Conservation (phyloP, 2,113 vertebrate species). For the Urocolius indicus region DNA sequence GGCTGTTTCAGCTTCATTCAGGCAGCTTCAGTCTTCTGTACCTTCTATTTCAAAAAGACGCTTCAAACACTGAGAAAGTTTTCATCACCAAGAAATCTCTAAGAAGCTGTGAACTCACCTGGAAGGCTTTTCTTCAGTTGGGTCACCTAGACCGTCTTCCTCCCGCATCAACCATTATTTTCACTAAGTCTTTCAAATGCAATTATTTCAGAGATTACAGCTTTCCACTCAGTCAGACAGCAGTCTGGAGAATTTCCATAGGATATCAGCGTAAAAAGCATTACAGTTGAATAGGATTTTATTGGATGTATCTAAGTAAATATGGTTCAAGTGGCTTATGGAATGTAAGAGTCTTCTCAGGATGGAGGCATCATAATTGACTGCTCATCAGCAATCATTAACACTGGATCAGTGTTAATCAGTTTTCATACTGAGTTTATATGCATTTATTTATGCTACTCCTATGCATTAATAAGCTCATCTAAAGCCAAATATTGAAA, state of each 20-base stretch:
- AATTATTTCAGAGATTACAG: not conserved
- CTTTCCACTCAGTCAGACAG: not conserved
- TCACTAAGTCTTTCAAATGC: not conserved
- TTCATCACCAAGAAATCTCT: not conserved
- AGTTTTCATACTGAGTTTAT: not conserved
- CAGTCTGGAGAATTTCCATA: slow-evolving; percentile 1
- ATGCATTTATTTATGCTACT: not conserved
- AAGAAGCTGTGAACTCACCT: slow-evolving; percentile 13
- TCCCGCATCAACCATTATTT: not conserved
- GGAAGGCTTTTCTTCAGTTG: not conserved
- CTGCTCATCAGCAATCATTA: not conserved
- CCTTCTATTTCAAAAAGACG: not conserved
- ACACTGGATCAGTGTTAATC: not conserved
- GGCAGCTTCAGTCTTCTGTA: not conserved
- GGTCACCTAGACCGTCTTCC: not conserved
- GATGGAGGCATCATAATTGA: not conserved
- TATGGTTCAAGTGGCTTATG: slow-evolving; percentile 12
- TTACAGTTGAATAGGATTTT: slow-evolving; percentile 18
- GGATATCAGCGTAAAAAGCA: slow-evolving; percentile 11
- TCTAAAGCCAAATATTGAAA: not conserved
- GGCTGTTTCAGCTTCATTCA: not conserved
- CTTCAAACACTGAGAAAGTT: not conserved
- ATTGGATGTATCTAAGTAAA: slow-evolving; percentile 27
- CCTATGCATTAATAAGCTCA: not conserved
- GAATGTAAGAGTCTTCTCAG: not conserved